Evolutionary conservation across 2,113 vertebrate species (phyloP).

Genomic region (Nothocercus nigrocapillus): DNA sequence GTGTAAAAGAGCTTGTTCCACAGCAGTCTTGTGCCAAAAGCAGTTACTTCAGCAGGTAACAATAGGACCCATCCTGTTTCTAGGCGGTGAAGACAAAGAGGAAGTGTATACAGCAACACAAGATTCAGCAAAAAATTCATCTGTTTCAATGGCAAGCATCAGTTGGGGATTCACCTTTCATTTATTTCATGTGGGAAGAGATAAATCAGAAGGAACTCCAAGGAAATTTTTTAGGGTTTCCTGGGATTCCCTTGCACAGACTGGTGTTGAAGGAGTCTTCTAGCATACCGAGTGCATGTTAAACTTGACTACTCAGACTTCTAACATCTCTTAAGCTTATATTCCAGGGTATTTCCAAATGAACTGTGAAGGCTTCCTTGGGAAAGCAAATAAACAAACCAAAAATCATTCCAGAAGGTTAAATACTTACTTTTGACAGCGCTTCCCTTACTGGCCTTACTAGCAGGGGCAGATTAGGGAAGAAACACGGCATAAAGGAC

Average conservation of each 20-base stretch:
- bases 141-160: background rate
- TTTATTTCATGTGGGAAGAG: background rate
- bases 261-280: background rate
- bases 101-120: background rate
- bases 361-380: background rate
- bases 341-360: background rate
- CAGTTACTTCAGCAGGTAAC: background rate
- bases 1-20: background rate
- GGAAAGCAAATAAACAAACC: background rate
- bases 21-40: background rate
- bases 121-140: background rate
- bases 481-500: background rate
- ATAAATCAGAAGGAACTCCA: background rate
- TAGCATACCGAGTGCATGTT: background rate
- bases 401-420: background rate
- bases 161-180: background rate
- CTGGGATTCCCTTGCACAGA: background rate
- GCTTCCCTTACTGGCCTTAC: rapidly evolving
- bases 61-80: background rate
- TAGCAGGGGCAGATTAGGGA: background rate
- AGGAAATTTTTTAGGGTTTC: background rate
- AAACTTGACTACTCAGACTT: background rate
- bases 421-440: background rate
- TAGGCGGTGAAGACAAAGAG: background rate
- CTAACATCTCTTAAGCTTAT: background rate